Conservation (phyloP, 2,113 vertebrate genomes). For the Aramus guarauna region DNA sequence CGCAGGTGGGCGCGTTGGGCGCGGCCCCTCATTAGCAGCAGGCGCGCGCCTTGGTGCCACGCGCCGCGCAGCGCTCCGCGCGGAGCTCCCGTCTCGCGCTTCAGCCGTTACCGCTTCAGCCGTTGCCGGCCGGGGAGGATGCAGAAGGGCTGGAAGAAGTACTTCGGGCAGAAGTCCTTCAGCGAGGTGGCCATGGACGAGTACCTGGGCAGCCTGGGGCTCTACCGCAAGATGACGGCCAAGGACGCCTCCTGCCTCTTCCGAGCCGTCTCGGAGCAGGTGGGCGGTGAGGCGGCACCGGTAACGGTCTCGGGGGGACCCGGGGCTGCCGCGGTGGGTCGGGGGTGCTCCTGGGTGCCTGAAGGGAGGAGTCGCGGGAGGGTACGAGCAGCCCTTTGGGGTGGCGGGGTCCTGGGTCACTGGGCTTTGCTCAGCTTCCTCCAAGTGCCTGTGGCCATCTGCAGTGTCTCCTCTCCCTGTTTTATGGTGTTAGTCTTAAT, state of each 20-base stretch:
- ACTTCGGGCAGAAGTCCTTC: conserved; percentile 80
- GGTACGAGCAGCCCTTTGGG: accelerated
- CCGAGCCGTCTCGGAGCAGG: conserved; percentile 94
- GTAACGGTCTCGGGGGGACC: too few relatives aligned
- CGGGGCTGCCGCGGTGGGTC: background rate
- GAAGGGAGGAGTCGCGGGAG: accelerated
- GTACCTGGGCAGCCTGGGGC: conserved; percentile 87
- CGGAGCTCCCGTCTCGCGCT: background rate
- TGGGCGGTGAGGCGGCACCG: background rate
- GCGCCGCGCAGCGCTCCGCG: background rate
- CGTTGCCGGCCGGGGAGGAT: conserved; percentile 58
- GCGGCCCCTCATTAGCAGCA: background rate
- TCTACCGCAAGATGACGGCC: conserved; percentile 93
- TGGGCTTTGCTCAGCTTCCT: background rate
- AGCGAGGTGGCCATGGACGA: conserved; percentile 91
- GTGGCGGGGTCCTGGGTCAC: accelerated
- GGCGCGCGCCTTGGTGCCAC: conserved; percentile 38
- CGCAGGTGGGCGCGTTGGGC: background rate
- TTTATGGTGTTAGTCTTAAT: accelerated
- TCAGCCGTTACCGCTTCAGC: background rate
- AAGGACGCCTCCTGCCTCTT: conserved; percentile 95
- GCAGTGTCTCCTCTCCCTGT: accelerated
- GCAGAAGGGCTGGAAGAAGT: conserved; percentile 92
- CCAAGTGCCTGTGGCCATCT: accelerated
- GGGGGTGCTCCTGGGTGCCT: background rate